Base-by-base conservation (phyloP, 2,797 vertebrate genomes). In the Oreortyx pictus region DNA sequence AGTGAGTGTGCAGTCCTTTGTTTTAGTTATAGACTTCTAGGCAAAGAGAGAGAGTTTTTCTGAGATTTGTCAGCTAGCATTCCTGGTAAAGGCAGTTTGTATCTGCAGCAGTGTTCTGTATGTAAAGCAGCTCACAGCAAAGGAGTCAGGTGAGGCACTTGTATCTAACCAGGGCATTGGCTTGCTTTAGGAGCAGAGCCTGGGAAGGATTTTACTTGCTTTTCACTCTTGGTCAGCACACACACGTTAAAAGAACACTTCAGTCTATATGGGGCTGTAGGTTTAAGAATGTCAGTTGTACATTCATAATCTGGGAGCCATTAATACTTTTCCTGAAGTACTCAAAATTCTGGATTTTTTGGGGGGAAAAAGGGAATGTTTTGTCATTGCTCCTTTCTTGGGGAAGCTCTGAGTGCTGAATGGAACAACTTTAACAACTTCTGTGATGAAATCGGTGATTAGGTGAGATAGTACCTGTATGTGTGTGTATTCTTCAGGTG, bases 231-330 rank as follows among this genome's bases (percentile, higher is more conserved):
- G 5, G n/a, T 79, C 39, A 15, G 15, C 35, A 11, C 9, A 25
- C 44, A 7, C 1, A 3, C 7, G n/a, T 43, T 66, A 61, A 5
- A 20, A 44, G 27, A 66, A 76, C 24, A 4, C 33, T 74, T 27
- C 33, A 17, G 35, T 31, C 71, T 37, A n/a, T 0, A 1, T 11
- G 22, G 43, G 15, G 35, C 35, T 33, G 18, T 31, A 49, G 35
- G 11, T 47, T n/a, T 59, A 33, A 72, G 37, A 25, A 12, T 0
- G 1, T 8, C 29, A 8, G 25, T 27, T 11, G 7, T 14, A 19
- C 27, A 41, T 41, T 14, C 12, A 52, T 22, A 41, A 33, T 54
- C 52, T 72, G 0, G 0, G 68, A 60, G 44, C 12, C 11, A 1
- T 73, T 10, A 25, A 18, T 44, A 6, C 17, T 33, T 60, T 61